Evolutionary conservation across 2,888 invertebrate species (phyloP), one percentile per base, ranked within the genome.

Genomic region (Mimumesa dahlbomi): DNA sequence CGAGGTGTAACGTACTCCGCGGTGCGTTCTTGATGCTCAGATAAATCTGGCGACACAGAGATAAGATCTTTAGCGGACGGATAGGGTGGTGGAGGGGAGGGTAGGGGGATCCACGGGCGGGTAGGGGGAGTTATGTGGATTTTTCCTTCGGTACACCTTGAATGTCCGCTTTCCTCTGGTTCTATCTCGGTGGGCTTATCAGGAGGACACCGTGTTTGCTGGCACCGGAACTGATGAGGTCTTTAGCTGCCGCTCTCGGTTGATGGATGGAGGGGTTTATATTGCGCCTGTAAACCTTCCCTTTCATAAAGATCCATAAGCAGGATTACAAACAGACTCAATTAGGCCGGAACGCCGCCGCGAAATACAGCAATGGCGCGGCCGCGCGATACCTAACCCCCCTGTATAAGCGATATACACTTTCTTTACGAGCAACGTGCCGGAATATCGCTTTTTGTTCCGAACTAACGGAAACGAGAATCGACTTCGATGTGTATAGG

Each of bases 221-320:
- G 64, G 74, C 75, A 77, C 69, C 73, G 62, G 73, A 77, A 79
- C 76, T 77, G 81, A 82, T 83, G 83, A 82, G 79, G 75, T 81
- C 81, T 82, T 81, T 82, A 83, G 82, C 76, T 70, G 75, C 72
- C 73, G 76, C 76, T 82, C 79, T 53, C 57, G 53, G 46, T 75
- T 84, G 85, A 85, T 82, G 83, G 82, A 85, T 85, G 84, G 77
- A 66, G 71, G 67, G 81, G 80, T 82, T 85, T 82, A 83, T 72
- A 75, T 73, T 65, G 77, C 77, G 80, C 81, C 80, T 81, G 82
- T 84, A 84, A 85, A 85, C 79, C 82, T 82, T 83, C 83, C 76
- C 85, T 82, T 79, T 83, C 83, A 76, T 74, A 78, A 80, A 78
- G 81, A 78, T 74, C 77, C 80, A 79, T 80, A 82, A 82, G 81